These are phyloP conservation scores for Salmo trutta DNA, from an alignment of 2,797 vertebrate genomes.

Conservation along the genomic window DNA sequence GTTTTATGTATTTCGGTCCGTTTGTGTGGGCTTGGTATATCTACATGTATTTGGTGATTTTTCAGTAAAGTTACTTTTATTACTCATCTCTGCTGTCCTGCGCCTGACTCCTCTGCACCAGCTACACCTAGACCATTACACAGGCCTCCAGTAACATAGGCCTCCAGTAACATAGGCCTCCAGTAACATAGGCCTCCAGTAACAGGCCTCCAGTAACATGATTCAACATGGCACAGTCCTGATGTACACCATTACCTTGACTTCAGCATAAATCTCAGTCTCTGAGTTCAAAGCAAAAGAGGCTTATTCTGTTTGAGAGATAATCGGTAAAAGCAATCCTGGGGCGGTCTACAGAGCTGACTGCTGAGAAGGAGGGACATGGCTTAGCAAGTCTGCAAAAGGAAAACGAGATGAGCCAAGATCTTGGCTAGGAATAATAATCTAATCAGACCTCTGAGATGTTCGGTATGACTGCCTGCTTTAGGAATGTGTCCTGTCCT, in stretches of 20 bases:
- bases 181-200: not conserved
- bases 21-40: too few species aligned
- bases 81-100: too few species aligned
- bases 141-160: too few species aligned
- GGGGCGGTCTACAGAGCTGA: not conserved
- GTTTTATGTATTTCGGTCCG: too few species aligned
- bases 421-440: not conserved
- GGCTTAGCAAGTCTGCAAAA: not conserved
- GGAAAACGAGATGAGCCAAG: not conserved
- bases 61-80: too few species aligned
- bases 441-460: not conserved
- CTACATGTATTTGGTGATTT: too few species aligned
- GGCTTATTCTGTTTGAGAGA: not conserved
- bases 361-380: not conserved
- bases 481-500: not conserved
- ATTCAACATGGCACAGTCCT: not conserved
- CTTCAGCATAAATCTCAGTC: not conserved
- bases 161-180: not conserved
- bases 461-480: not conserved
- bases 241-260: not conserved
- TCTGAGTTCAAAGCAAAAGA: slow-evolving; percentile 7
- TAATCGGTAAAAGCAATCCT: not conserved
- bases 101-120: too few species aligned
- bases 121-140: too few species aligned
- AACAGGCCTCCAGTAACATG: not conserved